Percentiles rank a stretch among this genome's conserved stretches.
phyloP scores from a whole-genome alignment of 2,797 vertebrate genomes.

The Tinamus major region DNA sequence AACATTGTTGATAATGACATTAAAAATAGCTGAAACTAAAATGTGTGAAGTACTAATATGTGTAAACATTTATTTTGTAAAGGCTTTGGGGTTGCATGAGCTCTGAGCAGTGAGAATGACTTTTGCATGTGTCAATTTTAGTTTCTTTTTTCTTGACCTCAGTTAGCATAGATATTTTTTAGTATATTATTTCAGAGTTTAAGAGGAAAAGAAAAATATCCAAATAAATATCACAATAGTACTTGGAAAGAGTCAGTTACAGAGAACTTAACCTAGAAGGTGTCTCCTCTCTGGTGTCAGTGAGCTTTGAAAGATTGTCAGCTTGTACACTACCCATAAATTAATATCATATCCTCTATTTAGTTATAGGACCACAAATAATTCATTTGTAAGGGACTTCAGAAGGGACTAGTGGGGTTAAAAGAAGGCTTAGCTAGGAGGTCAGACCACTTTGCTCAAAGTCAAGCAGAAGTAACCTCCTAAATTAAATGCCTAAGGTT shows the following conservation, averaged over 20 bases:
- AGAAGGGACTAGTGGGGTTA: not conserved
- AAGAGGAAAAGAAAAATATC: not conserved
- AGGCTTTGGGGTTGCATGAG: not conserved
- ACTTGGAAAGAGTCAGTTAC: not conserved
- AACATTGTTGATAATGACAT: not conserved
- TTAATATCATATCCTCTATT: not conserved
- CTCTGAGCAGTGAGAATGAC: not conserved
- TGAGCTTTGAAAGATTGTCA: not conserved
- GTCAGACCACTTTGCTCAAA: not conserved
- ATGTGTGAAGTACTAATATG: not conserved
- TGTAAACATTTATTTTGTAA: not conserved
- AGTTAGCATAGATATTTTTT: not conserved
- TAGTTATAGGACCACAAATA: not conserved
- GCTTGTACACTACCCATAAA: not conserved
- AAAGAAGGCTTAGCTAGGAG: not conserved
- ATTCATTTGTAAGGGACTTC: not conserved
- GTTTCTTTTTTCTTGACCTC: not conserved
- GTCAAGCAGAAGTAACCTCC: not conserved
- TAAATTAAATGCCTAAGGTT: not conserved
- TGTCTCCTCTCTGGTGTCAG: not conserved
- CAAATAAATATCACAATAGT: not conserved
- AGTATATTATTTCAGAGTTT: not conserved
- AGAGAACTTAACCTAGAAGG: not conserved
- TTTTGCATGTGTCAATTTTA: not conserved
- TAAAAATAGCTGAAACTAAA: not conserved